Evolutionary conservation across 1,140 invertebrate genomes (phyloP).

Genomic region (Pogonomyrmex californicus): DNA sequence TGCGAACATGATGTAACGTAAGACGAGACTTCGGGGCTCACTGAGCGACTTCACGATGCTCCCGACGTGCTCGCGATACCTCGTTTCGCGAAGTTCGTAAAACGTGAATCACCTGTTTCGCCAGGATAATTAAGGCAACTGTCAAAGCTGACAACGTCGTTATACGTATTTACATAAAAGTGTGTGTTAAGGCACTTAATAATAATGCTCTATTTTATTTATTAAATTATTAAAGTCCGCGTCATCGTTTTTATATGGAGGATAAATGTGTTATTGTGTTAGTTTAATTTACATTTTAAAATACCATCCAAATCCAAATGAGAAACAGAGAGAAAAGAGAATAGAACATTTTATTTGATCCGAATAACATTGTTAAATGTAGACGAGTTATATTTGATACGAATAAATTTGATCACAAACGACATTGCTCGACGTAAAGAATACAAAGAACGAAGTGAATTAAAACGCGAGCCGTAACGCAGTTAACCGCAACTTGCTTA

Average conservation of each 20-base stretch:
- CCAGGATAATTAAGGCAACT: constrained; percentile 52
- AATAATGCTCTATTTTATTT: background rate
- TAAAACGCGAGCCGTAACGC: constrained; percentile 32
- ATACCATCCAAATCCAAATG: background rate
- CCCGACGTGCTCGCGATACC: constrained; percentile 9
- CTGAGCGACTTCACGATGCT: constrained; percentile 43
- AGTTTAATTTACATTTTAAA: constrained; percentile 1
- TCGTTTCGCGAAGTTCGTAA: constrained; percentile 52
- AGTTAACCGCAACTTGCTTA: constrained; percentile 25
- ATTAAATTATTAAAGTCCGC: background rate
- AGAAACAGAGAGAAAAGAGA: background rate
- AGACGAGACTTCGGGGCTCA: constrained; percentile 56
- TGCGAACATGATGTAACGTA: constrained; percentile 61
- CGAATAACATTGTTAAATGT: background rate
- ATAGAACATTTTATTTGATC: background rate
- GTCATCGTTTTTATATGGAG: too few species aligned
- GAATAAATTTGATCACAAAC: constrained; percentile 23
- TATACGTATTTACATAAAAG: background rate
- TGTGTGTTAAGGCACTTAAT: background rate
- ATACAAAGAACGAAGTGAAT: constrained; percentile 14
- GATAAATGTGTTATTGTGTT: background rate
- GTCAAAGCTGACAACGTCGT: constrained; percentile 35
- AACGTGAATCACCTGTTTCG: constrained; percentile 41
- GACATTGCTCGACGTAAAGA: background rate
- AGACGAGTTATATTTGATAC: background rate